Conservation (phyloP, 2,113 vertebrate species). For the Coryphaenoides rupestris region DNA sequence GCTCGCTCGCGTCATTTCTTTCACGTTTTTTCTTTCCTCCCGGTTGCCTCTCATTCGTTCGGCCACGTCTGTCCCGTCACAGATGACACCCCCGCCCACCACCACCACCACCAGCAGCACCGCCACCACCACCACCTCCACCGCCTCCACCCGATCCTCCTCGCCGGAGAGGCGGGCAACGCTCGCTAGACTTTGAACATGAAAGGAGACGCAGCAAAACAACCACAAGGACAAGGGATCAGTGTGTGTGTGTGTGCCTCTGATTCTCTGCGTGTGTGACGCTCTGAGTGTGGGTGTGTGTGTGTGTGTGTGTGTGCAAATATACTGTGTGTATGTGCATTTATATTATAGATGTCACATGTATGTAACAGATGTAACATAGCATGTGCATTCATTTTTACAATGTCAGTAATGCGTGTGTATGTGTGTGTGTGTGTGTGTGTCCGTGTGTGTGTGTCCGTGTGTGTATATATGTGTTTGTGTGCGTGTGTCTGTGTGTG, state of each 20-base stretch:
- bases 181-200: slow-evolving; percentile 66
- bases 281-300: slow-evolving; percentile 14
- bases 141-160: slow-evolving; percentile 7
- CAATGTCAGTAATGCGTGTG: slow-evolving; percentile 23
- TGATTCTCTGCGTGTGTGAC: slow-evolving; percentile 9
- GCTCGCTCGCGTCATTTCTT: no score
- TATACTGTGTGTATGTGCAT: slow-evolving; percentile 26
- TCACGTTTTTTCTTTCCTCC: slow-evolving; percentile 41
- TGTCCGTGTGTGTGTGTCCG: neutral
- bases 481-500: neutral
- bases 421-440: neutral
- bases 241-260: slow-evolving; percentile 41
- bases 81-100: slow-evolving; percentile 54
- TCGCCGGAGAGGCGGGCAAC: slow-evolving; percentile 45
- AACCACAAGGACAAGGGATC: slow-evolving; percentile 66
- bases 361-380: neutral
- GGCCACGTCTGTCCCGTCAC: slow-evolving; percentile 61
- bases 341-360: slow-evolving; percentile 3
- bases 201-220: slow-evolving; percentile 61
- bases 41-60: slow-evolving; percentile 59
- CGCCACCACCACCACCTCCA: no score
- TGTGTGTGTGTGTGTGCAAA: slow-evolving; percentile 4
- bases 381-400: slow-evolving; percentile 43
- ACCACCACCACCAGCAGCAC: no score
- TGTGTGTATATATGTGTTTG: neutral